Base-by-base conservation (phyloP, 1,140 invertebrate species). In the Eupristina koningsbergeri region DNA sequence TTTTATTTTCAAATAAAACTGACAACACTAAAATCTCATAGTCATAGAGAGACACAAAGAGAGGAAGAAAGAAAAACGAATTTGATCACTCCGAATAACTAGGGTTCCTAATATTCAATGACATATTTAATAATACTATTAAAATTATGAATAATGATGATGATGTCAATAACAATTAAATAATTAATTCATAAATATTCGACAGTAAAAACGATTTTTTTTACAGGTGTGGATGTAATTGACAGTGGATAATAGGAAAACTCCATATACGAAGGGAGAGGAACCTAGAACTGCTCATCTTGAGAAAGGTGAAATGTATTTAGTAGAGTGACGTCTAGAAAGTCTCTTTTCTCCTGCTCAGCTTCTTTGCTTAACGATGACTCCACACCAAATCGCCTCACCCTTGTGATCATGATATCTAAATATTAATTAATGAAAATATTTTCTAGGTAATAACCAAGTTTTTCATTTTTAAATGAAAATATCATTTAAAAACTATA, bases 261-360 rank as follows among this genome's bases (percentile, higher is more conserved):
- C 63, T 50, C 29, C 26, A 17, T 34, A 58, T 31, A 50, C 45
- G 13, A 50, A 50, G 7, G 22, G 15, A 75, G 45, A 45, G 41
- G 41, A 79, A 15, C 39, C n/a, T 36, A 31, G 41, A 61, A 3
- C n/a, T 67, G 77, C 11, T 79, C 39, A 64, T 79, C 77, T 79
- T 67, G 63, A 26, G 41, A 79, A 80, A 67, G 77, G 41, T 80
- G 41, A 80, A 80, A 80, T 45, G 41, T 34, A 69, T 80, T 80
- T 50, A 77, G n/a, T 17, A 77, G 53, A 77, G 45, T 34, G 31
- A 47, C 41, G 39, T 50, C 77, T 45, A 67, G 77, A 80, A 80
- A 80, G 63, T 69, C 63, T 34, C 63, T 50, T 41, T 67, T 41
- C 26, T 34, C 5, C 34, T 36, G 22, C 63, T 64, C 31, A 64